Evolutionary conservation across 2,113 vertebrate genomes (phyloP).

Genomic region (Brachyistius frenatus): DNA sequence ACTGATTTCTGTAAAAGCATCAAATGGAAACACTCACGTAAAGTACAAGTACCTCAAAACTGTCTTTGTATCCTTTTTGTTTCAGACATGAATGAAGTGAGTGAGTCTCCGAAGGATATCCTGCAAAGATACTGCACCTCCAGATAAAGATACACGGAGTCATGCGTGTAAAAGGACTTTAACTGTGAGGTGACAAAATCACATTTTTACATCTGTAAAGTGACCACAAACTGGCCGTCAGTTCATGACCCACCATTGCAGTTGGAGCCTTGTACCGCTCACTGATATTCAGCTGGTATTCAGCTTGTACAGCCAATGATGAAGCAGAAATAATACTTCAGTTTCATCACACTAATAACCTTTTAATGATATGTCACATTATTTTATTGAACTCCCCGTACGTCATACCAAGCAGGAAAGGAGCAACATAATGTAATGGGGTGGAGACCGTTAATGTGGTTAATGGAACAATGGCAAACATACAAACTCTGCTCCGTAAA

Average conservation of each 20-base stretch:
- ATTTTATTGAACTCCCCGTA: not conserved
- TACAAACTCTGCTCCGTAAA: not conserved
- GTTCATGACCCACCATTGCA: too few relatives aligned
- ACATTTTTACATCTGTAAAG: constrained; percentile 11
- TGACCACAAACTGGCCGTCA: too few relatives aligned
- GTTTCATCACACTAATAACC: not conserved
- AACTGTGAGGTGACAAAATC: not conserved
- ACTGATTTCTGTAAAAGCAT: too few relatives aligned
- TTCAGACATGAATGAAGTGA: too few relatives aligned
- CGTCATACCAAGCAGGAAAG: not conserved
- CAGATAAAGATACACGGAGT: not conserved
- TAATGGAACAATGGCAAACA: not conserved
- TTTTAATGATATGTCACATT: not conserved
- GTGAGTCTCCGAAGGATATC: too few relatives aligned
- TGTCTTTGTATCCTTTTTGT: too few relatives aligned
- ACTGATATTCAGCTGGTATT: not conserved
- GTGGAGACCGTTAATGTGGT: not conserved
- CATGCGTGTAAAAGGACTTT: not conserved
- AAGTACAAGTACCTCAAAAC: too few relatives aligned
- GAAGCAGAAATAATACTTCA: not conserved
- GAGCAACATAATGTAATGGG: not conserved
- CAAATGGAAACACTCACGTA: too few relatives aligned
- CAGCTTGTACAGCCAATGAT: not conserved
- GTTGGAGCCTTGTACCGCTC: too few relatives aligned
- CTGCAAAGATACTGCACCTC: not conserved